phyloP scores from a whole-genome alignment of 2,797 vertebrate genomes.

The Tachyglossus aculeatus region DNA sequence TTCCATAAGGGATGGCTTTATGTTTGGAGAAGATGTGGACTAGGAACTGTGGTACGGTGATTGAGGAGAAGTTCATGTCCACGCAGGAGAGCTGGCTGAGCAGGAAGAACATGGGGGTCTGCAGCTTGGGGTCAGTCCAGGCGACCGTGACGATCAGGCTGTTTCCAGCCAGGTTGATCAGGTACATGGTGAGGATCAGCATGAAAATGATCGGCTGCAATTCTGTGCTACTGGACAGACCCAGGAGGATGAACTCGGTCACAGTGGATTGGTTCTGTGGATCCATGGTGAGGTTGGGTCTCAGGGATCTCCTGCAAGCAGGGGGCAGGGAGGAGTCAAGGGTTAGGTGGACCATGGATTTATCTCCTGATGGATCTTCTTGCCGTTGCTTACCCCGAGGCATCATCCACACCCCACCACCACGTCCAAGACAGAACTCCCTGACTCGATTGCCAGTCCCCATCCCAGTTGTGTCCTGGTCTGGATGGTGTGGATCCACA shows the following conservation, averaged over 20 bases:
- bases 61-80: constrained; percentile 12
- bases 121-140: background rate
- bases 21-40: background rate
- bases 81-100: constrained; percentile 12
- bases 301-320: no score
- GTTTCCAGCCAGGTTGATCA: constrained; percentile 17
- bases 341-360: no score
- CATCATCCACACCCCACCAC: no score
- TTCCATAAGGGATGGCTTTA: constrained; percentile 19
- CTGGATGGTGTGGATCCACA: no score
- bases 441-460: no score
- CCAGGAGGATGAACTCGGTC: background rate
- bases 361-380: no score
- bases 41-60: constrained; percentile 3
- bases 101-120: constrained; percentile 27
- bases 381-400: no score
- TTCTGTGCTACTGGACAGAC: background rate
- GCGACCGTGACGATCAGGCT: constrained; percentile 24
- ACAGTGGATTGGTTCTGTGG: background rate
- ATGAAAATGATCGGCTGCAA: background rate
- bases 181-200: background rate
- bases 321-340: no score
- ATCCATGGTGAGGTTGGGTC: no score
- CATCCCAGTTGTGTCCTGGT: no score
- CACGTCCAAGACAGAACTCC: no score